Conservation (phyloP, 2,797 vertebrate species). For the Anniella stebbinsi region DNA sequence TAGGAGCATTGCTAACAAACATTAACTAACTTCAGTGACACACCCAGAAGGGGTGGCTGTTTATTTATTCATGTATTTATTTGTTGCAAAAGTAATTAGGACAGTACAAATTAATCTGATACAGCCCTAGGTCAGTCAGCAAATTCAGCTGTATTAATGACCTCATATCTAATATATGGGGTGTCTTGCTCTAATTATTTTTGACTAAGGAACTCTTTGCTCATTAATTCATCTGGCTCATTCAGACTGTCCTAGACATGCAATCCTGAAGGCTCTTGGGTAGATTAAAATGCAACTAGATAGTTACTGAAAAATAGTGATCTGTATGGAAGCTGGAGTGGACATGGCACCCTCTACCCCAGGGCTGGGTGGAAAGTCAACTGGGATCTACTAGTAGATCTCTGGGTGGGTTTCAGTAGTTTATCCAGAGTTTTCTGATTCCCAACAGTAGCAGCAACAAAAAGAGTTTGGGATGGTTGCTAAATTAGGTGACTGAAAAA, state of each 20-base stretch:
- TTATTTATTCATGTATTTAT: background rate
- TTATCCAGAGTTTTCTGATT: background rate
- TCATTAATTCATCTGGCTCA: background rate
- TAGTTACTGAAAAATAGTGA: background rate
- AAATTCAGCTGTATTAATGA: background rate
- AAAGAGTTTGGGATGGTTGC: too few species aligned
- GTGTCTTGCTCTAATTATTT: conserved; percentile 19
- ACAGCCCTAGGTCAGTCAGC: background rate
- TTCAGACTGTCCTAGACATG: background rate
- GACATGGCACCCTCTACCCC: background rate
- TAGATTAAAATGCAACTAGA: background rate
- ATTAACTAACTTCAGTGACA: background rate
- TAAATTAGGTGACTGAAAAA: background rate
- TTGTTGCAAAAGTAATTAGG: conserved; percentile 1
- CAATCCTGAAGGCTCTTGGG: background rate
- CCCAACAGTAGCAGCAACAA: background rate
- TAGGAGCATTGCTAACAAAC: background rate
- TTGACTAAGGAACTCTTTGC: conserved; percentile 2
- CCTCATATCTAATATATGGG: background rate
- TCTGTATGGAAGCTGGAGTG: background rate
- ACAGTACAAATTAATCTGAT: background rate
- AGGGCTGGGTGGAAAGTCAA: background rate
- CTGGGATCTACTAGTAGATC: background rate
- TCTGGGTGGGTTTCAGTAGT: background rate
- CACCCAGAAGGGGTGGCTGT: conserved; percentile 7